Evolutionary conservation across 2,888 invertebrate genomes (phyloP).

Genomic region (Cremastinae sp.): DNA sequence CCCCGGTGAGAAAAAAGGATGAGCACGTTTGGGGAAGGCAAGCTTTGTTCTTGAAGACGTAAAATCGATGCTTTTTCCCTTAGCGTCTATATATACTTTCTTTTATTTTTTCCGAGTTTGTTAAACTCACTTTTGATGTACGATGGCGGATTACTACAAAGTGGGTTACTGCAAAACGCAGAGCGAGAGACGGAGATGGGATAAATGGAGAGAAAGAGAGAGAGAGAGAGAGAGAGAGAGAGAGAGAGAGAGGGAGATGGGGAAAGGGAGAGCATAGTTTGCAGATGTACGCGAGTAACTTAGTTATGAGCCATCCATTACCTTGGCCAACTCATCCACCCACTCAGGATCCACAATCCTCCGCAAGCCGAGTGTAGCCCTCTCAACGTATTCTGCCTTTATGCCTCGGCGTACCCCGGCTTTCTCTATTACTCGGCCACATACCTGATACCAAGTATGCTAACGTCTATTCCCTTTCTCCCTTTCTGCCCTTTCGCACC

Average conservation of each 20-base stretch:
- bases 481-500: slow-evolving; percentile 36
- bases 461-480: slow-evolving; percentile 18
- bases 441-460: slow-evolving; percentile 16
- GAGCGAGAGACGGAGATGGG: too few species aligned
- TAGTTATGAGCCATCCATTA: slow-evolving; percentile 74
- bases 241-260: too few species aligned
- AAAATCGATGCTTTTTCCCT: background rate
- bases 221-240: too few species aligned
- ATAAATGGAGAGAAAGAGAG: too few species aligned
- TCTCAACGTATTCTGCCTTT: slow-evolving; percentile 26
- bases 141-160: too few species aligned
- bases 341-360: slow-evolving; percentile 61
- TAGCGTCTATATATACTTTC: too few species aligned
- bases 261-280: background rate
- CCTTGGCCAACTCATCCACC: slow-evolving; percentile 66
- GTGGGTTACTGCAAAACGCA: background rate
- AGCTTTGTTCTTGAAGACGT: background rate
- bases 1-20: too few species aligned
- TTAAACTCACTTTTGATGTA: slow-evolving; percentile 13
- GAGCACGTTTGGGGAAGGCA: too few species aligned
- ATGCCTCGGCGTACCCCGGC: slow-evolving; percentile 48
- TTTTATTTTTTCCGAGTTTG: slow-evolving; percentile 13
- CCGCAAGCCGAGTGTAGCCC: slow-evolving; percentile 15
- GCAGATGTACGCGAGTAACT: slow-evolving; percentile 70
- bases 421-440: slow-evolving; percentile 44